These are phyloP conservation scores for Ormyrus thymus DNA, from an alignment of 2,888 invertebrate genomes.

Conservation along the genomic window DNA sequence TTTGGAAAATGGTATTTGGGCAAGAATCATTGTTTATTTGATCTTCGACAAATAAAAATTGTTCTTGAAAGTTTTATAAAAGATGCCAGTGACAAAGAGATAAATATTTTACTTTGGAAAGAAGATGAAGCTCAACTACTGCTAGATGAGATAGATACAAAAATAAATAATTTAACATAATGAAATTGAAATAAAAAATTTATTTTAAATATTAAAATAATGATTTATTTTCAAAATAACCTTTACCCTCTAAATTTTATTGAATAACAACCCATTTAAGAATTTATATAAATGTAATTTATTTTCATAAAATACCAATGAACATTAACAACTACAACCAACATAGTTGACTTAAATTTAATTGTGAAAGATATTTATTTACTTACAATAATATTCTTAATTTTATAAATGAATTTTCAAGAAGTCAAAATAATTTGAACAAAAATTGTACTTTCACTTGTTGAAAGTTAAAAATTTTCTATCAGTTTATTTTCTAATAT, in stretches of 20 bases:
- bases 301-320: slow-evolving; percentile 50
- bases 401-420: slow-evolving; percentile 53
- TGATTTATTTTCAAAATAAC: not conserved
- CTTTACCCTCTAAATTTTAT: too few relatives aligned
- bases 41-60: slow-evolving; percentile 73
- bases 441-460: slow-evolving; percentile 34
- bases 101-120: slow-evolving; percentile 61
- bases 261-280: slow-evolving; percentile 55
- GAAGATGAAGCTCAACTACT: slow-evolving; percentile 59
- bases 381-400: slow-evolving; percentile 40
- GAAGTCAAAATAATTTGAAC: slow-evolving; percentile 34
- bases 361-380: slow-evolving; percentile 33
- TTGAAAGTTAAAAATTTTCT: slow-evolving; percentile 17
- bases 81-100: slow-evolving; percentile 65
- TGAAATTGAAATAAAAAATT: slow-evolving; percentile 48
- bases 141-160: slow-evolving; percentile 58
- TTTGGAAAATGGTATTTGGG: slow-evolving; percentile 75
- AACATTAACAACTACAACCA: slow-evolving; percentile 48
- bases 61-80: slow-evolving; percentile 74
- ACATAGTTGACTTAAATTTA: slow-evolving; percentile 38
- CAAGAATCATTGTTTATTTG: slow-evolving; percentile 75
- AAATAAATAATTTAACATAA: slow-evolving; percentile 36
- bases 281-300: slow-evolving; percentile 48
- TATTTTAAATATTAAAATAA: slow-evolving; percentile 37
- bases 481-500: slow-evolving; percentile 12